Conservation (phyloP, 1,140 invertebrate genomes). For the Atta colombica region DNA sequence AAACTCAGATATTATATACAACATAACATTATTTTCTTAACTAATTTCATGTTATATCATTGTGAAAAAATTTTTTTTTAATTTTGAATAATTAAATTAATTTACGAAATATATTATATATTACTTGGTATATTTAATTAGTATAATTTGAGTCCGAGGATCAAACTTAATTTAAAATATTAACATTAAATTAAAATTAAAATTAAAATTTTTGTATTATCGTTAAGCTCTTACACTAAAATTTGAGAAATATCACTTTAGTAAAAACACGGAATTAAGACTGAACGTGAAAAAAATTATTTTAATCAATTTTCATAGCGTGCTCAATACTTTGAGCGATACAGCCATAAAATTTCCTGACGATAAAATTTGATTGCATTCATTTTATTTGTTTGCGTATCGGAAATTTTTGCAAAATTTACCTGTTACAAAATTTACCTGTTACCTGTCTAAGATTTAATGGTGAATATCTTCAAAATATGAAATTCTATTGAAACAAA, state of each 20-base stretch:
- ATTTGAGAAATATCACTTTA: not conserved
- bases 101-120: no score
- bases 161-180: not conserved
- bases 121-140: not conserved
- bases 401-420: not conserved
- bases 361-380: not conserved
- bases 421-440: not conserved
- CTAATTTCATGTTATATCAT: not conserved
- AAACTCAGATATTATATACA: not conserved
- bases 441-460: not conserved
- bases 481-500: not conserved
- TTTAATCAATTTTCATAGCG: not conserved
- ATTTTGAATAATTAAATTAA: not conserved
- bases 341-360: not conserved
- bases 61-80: not conserved
- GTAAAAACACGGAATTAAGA: not conserved
- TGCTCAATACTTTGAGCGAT: not conserved
- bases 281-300: not conserved
- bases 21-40: not conserved
- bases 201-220: not conserved
- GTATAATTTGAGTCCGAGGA: not conserved
- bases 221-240: not conserved
- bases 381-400: not conserved
- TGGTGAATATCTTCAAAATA: not conserved
- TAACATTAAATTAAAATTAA: not conserved